A percentile compares a stretch with the other conserved stretches of the same genome.
Conservation (phyloP, 2,888 invertebrate genomes). For the Nemotelus nigrinus region DNA sequence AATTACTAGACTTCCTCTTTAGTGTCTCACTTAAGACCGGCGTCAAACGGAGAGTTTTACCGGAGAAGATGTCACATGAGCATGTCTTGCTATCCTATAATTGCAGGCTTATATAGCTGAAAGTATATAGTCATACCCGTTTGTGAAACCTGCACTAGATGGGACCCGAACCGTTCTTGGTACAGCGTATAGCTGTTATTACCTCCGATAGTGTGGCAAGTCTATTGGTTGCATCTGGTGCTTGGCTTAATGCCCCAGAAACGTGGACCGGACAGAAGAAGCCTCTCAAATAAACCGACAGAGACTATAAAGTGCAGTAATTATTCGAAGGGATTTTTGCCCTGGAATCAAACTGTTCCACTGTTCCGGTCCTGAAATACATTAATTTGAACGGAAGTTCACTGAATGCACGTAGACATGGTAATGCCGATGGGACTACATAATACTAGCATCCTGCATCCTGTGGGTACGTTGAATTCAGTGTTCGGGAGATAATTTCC, state of each 20-base stretch:
- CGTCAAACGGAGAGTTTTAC: not conserved
- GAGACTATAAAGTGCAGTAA: constrained; percentile 31
- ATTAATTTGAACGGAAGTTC: constrained; percentile 37
- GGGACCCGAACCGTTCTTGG: not conserved
- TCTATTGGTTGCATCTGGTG: constrained; percentile 32
- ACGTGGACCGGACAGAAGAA: constrained; percentile 1
- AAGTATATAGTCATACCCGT: not conserved
- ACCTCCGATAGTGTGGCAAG: not conserved
- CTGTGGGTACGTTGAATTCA: not conserved
- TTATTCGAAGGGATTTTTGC: constrained; percentile 26
- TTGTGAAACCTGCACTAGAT: not conserved
- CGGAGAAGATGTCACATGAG: no score
- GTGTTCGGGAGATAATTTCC: not conserved
- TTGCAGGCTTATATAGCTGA: no score
- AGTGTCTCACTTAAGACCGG: constrained; percentile 8
- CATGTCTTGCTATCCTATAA: no score
- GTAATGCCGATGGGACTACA: not conserved
- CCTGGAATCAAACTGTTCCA: not conserved
- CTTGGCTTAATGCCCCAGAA: constrained; percentile 21
- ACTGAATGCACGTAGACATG: not conserved
- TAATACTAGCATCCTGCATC: not conserved
- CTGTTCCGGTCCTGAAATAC: constrained; percentile 11
- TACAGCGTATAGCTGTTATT: not conserved
- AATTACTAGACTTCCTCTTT: not conserved
- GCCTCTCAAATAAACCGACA: constrained; percentile 23